Conservation (phyloP, 2,113 vertebrate species). For the Ciconia maguari region DNA sequence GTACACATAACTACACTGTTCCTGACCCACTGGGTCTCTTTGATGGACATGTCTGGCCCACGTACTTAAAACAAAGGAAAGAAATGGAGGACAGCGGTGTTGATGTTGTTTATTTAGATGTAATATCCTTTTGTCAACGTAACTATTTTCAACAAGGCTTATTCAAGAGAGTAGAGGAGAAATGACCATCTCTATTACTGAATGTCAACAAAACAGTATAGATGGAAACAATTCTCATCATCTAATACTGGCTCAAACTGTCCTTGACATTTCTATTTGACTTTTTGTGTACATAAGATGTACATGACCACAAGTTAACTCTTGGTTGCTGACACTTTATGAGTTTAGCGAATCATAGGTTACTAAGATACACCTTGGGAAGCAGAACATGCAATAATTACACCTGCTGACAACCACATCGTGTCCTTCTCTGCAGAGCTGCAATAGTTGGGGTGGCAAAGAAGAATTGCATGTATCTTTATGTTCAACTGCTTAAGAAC, state of each 20-base stretch:
- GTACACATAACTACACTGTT: conserved; percentile 62
- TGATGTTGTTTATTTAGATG: conserved; percentile 49
- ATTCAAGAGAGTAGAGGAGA: background rate
- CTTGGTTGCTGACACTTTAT: background rate
- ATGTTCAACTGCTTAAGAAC: background rate
- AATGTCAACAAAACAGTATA: background rate
- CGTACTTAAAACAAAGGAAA: conserved; percentile 81
- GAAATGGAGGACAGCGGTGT: conserved; percentile 76
- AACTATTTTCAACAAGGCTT: background rate
- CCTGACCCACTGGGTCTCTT: conserved; percentile 82
- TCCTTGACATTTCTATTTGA: background rate
- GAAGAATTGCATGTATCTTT: background rate
- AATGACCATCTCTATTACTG: background rate
- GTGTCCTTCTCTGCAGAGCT: background rate
- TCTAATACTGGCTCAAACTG: background rate
- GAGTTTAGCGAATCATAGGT: background rate
- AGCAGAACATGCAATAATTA: background rate
- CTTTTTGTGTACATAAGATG: background rate
- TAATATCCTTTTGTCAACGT: background rate
- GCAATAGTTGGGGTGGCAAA: background rate
- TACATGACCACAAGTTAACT: background rate
- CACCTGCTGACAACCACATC: background rate
- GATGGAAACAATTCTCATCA: background rate
- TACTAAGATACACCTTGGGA: background rate
- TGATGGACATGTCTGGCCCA: conserved; percentile 81